A percentile compares a stretch with the other conserved stretches of the same genome.
Conservation (phyloP, 2,888 invertebrate species). For the Mythimna loreyi region DNA sequence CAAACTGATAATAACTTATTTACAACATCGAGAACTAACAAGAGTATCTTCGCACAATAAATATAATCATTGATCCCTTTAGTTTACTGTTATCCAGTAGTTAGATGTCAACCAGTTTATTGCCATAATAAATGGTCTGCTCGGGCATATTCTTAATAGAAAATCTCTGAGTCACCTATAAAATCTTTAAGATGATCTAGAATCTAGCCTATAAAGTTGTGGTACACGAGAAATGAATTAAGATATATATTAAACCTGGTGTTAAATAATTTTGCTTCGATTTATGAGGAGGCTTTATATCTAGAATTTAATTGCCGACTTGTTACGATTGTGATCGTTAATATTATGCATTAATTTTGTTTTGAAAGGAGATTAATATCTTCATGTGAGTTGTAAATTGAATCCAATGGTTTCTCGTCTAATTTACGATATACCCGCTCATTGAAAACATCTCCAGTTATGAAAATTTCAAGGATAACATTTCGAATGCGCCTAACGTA, state of each 20-base stretch:
- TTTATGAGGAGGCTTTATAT: constrained; percentile 31
- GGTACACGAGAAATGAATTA: constrained; percentile 58
- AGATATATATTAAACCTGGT: constrained; percentile 44
- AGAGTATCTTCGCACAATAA: constrained; percentile 3
- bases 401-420: not conserved
- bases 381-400: not conserved
- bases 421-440: not conserved
- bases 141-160: constrained; percentile 49
- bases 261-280: constrained; percentile 50
- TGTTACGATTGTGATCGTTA: constrained; percentile 16
- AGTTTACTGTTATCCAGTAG: constrained; percentile 50
- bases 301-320: constrained; percentile 27
- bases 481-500: constrained; percentile 27
- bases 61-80: constrained; percentile 20
- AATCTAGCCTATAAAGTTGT: constrained; percentile 37
- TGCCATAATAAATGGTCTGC: constrained; percentile 43
- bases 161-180: constrained; percentile 36
- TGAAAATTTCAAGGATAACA: not conserved
- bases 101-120: constrained; percentile 50
- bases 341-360: constrained; percentile 33
- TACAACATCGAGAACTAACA: constrained; percentile 1
- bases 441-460: constrained; percentile 4
- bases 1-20: not conserved
- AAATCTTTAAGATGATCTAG: constrained; percentile 46
- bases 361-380: constrained; percentile 11